phyloP scores from a whole-genome alignment of 2,113 vertebrate species.

The Cepphus grylle region DNA sequence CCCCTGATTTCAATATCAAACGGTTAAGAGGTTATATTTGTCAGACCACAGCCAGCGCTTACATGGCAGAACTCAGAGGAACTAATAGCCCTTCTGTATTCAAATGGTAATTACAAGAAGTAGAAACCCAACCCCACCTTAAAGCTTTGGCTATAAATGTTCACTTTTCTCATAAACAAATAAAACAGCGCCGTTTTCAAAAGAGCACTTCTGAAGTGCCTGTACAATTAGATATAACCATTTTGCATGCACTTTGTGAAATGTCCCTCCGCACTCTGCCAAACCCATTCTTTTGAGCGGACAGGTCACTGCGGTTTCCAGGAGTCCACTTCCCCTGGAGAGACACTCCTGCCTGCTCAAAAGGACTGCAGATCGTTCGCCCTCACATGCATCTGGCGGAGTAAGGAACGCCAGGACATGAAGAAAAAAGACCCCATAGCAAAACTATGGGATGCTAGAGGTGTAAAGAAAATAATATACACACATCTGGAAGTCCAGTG shows the following conservation, averaged over 20 bases:
- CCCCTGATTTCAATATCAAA: slow-evolving; percentile 57
- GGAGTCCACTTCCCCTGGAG: not conserved
- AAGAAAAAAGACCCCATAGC: not conserved
- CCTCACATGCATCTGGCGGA: not conserved
- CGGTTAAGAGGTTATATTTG: slow-evolving; percentile 7
- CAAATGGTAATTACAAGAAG: slow-evolving; percentile 27
- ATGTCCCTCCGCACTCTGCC: accelerated
- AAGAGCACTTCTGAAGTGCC: not conserved
- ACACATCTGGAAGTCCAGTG: not conserved
- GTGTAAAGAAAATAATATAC: not conserved
- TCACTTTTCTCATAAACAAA: slow-evolving; percentile 14
- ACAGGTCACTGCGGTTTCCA: not conserved
- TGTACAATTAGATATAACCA: not conserved
- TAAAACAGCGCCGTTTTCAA: not conserved
- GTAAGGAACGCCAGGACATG: not conserved
- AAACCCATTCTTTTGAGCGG: not conserved
- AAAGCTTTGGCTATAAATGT: not conserved
- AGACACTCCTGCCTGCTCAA: not conserved
- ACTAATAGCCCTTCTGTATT: not conserved
- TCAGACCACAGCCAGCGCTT: not conserved
- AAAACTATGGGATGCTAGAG: not conserved
- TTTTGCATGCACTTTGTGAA: not conserved
- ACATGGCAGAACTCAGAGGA: slow-evolving; percentile 6
- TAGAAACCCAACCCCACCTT: not conserved
- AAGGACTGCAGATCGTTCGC: not conserved